These are phyloP conservation scores for Miichthys miiuy DNA, from an alignment of 2,797 vertebrate species.

Conservation along the genomic window DNA sequence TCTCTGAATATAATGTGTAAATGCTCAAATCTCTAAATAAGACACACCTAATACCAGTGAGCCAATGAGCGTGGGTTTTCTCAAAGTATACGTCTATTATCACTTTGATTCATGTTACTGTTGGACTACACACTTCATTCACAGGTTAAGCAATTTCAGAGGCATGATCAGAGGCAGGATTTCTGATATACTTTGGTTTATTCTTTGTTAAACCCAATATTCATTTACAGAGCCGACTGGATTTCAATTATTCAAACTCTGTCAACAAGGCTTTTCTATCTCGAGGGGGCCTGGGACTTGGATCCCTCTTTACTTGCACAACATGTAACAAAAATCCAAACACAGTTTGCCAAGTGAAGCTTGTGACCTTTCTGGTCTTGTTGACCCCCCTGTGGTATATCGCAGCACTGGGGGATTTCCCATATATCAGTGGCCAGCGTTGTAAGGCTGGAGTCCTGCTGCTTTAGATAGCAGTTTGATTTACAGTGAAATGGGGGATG, in stretches of 20 bases:
- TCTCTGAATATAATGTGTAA: conserved; percentile 6
- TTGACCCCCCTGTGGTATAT: conserved; percentile 60
- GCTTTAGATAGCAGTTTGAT: conserved; percentile 77
- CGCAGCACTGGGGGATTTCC: conserved; percentile 71
- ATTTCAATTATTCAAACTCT: conserved; percentile 69
- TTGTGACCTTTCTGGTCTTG: conserved; percentile 72
- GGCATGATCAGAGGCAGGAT: conserved; percentile 42
- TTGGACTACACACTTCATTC: conserved; percentile 59
- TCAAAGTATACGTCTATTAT: conserved; percentile 23
- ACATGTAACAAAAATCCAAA: conserved; percentile 69
- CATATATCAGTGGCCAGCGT: conserved; percentile 51
- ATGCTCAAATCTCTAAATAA: conserved; percentile 18
- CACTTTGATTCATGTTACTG: conserved; percentile 32
- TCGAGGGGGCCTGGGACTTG: conserved; percentile 2
- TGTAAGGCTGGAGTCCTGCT: conserved; percentile 53
- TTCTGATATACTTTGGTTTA: conserved; percentile 46
- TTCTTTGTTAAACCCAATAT: conserved; percentile 59
- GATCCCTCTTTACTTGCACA: conserved; percentile 45
- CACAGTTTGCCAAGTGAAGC: conserved; percentile 50
- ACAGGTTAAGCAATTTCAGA: conserved; percentile 43
- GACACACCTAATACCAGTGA: conserved; percentile 22
- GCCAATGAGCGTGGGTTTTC: conserved; percentile 29
- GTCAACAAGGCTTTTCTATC: conserved; percentile 64
- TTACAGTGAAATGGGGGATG: conserved; percentile 66
- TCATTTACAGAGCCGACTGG: conserved; percentile 57